Evolutionary conservation across 2,797 vertebrate genomes (phyloP).

Genomic region (Megaceryle alcyon): DNA sequence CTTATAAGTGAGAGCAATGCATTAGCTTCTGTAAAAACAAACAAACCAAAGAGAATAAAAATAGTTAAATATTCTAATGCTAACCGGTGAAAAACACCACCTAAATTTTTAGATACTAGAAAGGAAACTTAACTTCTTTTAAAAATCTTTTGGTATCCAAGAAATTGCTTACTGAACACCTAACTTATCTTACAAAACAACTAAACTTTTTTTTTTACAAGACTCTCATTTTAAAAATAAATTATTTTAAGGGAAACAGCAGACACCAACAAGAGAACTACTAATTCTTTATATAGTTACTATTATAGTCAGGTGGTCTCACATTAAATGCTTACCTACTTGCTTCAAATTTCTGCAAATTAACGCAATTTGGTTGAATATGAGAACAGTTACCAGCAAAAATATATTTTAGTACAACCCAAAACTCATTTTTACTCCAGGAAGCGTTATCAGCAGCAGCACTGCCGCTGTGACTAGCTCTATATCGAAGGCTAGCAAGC

Average conservation of each 20-base stretch:
- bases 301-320: rapidly evolving
- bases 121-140: not conserved
- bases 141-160: not conserved
- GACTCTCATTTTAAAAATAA: not conserved
- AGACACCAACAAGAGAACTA: not conserved
- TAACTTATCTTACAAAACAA: not conserved
- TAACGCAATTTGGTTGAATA: rapidly evolving
- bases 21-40: rapidly evolving
- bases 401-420: too few species aligned
- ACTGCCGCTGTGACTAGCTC: rapidly evolving
- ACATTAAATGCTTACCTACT: rapidly evolving
- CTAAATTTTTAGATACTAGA: not conserved
- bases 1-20: not conserved
- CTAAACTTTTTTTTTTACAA: not conserved
- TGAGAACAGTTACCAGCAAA: rapidly evolving
- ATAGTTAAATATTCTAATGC: rapidly evolving
- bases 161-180: rapidly evolving
- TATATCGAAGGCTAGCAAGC: rapidly evolving
- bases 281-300: not conserved
- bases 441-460: rapidly evolving
- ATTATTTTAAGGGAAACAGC: not conserved
- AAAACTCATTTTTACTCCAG: rapidly evolving
- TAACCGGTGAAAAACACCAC: not conserved
- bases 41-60: too few species aligned
- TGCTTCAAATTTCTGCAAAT: not conserved